Evolutionary conservation across 2,797 vertebrate genomes (phyloP), one percentile per base, ranked within the genome.

Genomic region (Ctenochaetus hawaiiensis): DNA sequence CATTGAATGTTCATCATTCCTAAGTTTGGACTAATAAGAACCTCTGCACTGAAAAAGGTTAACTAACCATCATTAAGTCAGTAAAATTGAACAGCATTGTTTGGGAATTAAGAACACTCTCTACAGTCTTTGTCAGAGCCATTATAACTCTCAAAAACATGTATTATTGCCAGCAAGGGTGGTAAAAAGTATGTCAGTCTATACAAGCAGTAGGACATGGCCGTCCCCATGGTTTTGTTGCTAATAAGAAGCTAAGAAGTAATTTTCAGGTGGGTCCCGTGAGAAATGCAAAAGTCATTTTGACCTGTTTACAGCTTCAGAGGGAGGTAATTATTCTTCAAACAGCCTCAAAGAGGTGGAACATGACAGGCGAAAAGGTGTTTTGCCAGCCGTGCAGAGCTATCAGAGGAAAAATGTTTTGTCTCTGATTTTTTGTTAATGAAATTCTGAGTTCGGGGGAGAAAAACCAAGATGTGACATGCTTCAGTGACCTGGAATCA

Each of bases 291-390:
- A 71, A 84, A 72, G 45, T 78, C 16, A 66, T 73, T 81, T 37
- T 76, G 68, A 84, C 63, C 67, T 54, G 71, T 87, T 82, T 81
- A 66, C 41, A 75, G 70, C 83, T 78, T 70, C 51, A 52, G 58
- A 70, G 52, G n/a, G 30, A 45, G 75, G 72, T 81, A 83, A 83
- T 82, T 84, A 73, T 72, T 79, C 73, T 76, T 65, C 53, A 77
- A 78, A 44, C 59, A 44, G 43, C 68, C 65, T 64, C 51, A 23
- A 4, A 65, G 12, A 49, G 7, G 39, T 7, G 30, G 34, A 72
- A 75, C 53, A 79, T 66, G 59, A 80, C 59, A 47, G 69, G 37
- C 61, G n/a, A 26, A 48, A 66, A 53, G 37, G 34, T 77, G 59
- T 83, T 81, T 67, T 64, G 45, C 1, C 4, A 72, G 58, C 34